Base-by-base conservation (phyloP, 2,888 invertebrate species). In the Idaea biselata region DNA sequence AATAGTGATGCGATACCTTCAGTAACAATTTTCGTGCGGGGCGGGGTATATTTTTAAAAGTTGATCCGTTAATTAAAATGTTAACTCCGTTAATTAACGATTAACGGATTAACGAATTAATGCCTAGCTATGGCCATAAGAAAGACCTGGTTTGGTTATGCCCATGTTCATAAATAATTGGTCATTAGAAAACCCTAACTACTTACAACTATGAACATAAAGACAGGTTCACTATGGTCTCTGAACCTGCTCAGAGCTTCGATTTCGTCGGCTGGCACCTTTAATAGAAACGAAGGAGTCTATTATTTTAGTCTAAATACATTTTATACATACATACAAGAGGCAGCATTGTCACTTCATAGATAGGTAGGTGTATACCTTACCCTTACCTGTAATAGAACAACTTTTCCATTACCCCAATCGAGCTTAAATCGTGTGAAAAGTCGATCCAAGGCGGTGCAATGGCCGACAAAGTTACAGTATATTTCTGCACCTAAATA, bases 211-310 rank as follows among this genome's bases (percentile, higher is more conserved):
- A 91, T 89, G 66, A 91, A 91, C 61, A 91, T 66, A 62, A 79
- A 90, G 6, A 91, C 76, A 0, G 91, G 91, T 67, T 88, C 82
- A 67, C 91, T 90, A 33, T 87, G 87, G 55, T 80, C 67, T 31
- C 77, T 72, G 63, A 89, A 90, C 68, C 91, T 79, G 65, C 72
- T 67, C 1, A 91, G 61, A 0, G 68, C 71, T 55, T 81, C 70
- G 53, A 91, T 85, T 67, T 85, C 84, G 60, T 91, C 89, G 0
- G 84, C 81, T 1, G 82, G 80, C 0, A 90, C 86, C 91, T 89
- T 62, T 11, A 73, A 77, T 59, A 25, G 14, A 44, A 44, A 0
- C 44, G 25, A 25, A 25, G n/a, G n/a, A 8, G 44, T 32, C 6
- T 14, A 31, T 31, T 32, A 25, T 53, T 33, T 33, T 53, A 58